phyloP scores from a whole-genome alignment of 1,140 invertebrate genomes.

The Olivierus martensii region DNA sequence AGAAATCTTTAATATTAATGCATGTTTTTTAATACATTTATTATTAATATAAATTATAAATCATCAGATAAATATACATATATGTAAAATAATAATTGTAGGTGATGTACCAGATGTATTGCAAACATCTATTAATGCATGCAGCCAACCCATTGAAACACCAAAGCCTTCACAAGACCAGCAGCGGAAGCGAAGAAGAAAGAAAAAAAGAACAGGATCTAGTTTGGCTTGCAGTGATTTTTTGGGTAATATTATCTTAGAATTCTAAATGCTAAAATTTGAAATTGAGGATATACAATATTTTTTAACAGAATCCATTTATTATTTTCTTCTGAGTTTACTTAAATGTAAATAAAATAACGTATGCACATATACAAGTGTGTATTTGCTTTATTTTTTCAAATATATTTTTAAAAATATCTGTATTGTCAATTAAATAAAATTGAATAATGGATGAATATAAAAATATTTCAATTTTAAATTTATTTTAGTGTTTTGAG shows the following conservation, averaged over 20 bases:
- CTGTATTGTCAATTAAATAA: too few species aligned
- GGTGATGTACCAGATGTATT: neutral
- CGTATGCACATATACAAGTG: neutral
- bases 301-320: neutral
- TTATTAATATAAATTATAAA: too few species aligned
- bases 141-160: constrained; percentile 4
- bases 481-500: too few species aligned
- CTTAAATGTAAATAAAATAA: neutral
- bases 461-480: too few species aligned
- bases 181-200: constrained; percentile 55
- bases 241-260: constrained; percentile 62
- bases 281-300: too few species aligned
- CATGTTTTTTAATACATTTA: too few species aligned
- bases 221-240: constrained; percentile 75
- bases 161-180: neutral
- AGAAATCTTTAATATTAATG: too few species aligned
- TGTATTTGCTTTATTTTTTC: neutral
- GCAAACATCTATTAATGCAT: neutral
- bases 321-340: neutral
- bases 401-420: neutral
- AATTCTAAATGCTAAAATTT: too few species aligned
- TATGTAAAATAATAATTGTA: too few species aligned
- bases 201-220: constrained; percentile 73
- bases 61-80: too few species aligned
- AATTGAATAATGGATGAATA: too few species aligned